Base-by-base conservation (phyloP, 1,140 invertebrate species). In the Hyposmocoma kahamanoa region DNA sequence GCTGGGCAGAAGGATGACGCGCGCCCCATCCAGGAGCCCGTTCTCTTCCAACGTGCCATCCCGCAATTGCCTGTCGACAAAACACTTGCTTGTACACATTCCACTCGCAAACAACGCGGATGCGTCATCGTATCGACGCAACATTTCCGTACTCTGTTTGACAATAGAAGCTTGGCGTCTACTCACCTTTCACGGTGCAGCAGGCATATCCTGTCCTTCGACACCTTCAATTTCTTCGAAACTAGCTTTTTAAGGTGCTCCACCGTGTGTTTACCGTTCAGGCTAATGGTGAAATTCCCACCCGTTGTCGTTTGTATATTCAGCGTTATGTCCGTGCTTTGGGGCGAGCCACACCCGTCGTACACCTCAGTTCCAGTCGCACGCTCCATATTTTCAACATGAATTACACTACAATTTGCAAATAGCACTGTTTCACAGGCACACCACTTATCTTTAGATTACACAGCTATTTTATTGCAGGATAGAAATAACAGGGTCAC, bases 181-280 rank as follows among this genome's bases (percentile, higher is more conserved):
- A 88, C 90, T 90, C 85, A 97, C 96, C 95, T 96, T 87, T 98
- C 95, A 62, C 94, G 91, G 86, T 96, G 93, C 48, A 98, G 89
- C 66, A 98, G 88, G 81, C 94, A 95, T 84, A 97, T 96, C 72
- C 95, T 91, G 87, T 97, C 95, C 86, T 96, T 96, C 56, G 94
- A 91, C 71, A 97, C 94, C 90, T 95, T 96, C 50, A 97, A 88
- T 77, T 92, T 93, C 85, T 96, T 96, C n/a, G 95, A 95, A 63
- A 97, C 94, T 39, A 94, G 89, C 86, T 95, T 95, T 84, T 97
- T 97, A 11, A 97, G 89, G 75, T 93, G 94, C 66, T 96, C 95
- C 42, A 97, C 92, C 52, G 91, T 94, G 58, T 94, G 94, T 66
- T 91, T 90, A 54, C 90, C 89, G 56, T 94, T 91, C 47, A 97